Percentiles rank a stretch among this genome's conserved stretches.
These are phyloP conservation scores for Euborellia annulipes DNA, from an alignment of 1,140 invertebrate genomes.

Conservation along the genomic window DNA sequence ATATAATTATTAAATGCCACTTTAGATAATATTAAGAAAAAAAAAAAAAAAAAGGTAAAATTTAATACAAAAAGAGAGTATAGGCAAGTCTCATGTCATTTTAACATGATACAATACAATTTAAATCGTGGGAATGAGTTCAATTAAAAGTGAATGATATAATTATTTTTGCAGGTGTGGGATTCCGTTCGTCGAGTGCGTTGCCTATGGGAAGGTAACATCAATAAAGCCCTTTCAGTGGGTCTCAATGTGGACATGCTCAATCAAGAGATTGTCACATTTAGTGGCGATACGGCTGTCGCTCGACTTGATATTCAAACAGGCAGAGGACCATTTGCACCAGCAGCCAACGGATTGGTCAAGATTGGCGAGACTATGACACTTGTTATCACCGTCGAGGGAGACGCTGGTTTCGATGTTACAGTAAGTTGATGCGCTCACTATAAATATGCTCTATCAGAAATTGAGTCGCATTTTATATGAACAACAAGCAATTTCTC, in stretches of 20 bases:
- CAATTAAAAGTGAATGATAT: too few relatives aligned
- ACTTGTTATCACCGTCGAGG: conserved; percentile 62
- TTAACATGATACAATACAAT: too few relatives aligned
- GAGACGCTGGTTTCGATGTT: conserved; percentile 63
- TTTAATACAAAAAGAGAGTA: too few relatives aligned
- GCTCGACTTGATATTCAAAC: conserved; percentile 64
- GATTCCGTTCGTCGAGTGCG: conserved; percentile 59
- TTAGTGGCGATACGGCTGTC: conserved; percentile 65
- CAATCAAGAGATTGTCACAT: conserved; percentile 62
- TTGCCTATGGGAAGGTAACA: conserved; percentile 66
- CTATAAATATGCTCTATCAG: neutral
- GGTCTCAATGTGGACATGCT: conserved; percentile 64
- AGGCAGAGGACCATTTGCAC: conserved; percentile 61
- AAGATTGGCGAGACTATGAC: conserved; percentile 73
- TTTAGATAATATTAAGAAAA: too few relatives aligned
- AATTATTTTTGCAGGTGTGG: conserved; percentile 38
- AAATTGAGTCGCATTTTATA: too few relatives aligned
- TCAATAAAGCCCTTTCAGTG: conserved; percentile 55
- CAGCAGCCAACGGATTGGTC: conserved; percentile 55
- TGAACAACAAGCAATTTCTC: too few relatives aligned
- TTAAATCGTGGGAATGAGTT: too few relatives aligned
- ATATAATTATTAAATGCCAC: too few relatives aligned
- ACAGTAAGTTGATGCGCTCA: conserved; percentile 23
- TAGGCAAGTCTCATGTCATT: too few relatives aligned
- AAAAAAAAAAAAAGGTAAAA: too few relatives aligned